A percentile compares a stretch with the other conserved stretches of the same genome.
These are phyloP conservation scores for Caenorhabditis imperialis DNA, from an alignment of 2,888 invertebrate genomes.

Conservation along the genomic window DNA sequence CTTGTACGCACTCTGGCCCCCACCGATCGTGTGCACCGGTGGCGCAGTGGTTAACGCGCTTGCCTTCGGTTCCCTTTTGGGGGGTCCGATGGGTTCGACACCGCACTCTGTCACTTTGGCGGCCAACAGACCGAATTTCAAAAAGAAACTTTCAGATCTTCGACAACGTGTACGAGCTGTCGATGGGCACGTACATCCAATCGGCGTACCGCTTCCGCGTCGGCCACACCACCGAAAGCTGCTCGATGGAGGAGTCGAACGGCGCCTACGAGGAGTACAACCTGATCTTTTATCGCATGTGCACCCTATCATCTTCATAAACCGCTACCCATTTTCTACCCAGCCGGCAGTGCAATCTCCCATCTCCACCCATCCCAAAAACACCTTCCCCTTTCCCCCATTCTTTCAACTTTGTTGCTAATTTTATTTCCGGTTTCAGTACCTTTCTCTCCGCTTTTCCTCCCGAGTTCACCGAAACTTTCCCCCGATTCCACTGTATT, in stretches of 20 bases:
- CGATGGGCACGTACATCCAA: conserved; percentile 77
- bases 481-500: conserved; percentile 11
- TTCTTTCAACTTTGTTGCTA: conserved; percentile 10
- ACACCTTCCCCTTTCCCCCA: not conserved
- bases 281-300: conserved; percentile 76
- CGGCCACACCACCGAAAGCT: conserved; percentile 74
- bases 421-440: conserved; percentile 17
- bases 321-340: conserved; percentile 24
- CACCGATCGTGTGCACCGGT: no score
- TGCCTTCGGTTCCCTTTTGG: no score
- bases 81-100: no score
- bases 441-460: not conserved
- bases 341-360: conserved; percentile 40
- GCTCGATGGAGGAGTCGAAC: conserved; percentile 62
- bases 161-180: conserved; percentile 74
- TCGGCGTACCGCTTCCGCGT: conserved; percentile 82
- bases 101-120: no score
- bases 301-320: conserved; percentile 45
- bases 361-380: conserved; percentile 17
- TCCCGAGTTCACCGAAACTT: not conserved
- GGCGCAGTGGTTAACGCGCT: no score
- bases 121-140: no score
- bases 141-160: conserved; percentile 32
- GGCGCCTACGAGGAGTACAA: conserved; percentile 75
- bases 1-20: no score